Evolutionary conservation across 2,888 invertebrate species (phyloP), one percentile per base, ranked within the genome.

Genomic region (Cremastobaeus sp.): DNA sequence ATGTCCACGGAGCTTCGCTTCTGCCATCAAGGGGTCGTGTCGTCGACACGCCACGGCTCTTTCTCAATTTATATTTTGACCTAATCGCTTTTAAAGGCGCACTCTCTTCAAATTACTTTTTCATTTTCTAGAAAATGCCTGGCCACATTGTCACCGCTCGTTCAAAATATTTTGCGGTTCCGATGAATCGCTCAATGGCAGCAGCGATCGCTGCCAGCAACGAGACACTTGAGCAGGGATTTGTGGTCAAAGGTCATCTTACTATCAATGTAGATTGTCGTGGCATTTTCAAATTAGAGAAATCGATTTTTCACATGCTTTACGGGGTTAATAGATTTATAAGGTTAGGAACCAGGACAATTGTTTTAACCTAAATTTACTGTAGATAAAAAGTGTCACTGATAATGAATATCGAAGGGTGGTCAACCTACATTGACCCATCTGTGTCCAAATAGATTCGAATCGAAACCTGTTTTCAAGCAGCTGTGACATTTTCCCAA

Each of bases 61-160:
- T 43, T 68, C 66, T 74, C 70, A 45, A 74, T 74, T 70, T 69
- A 62, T 70, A 62, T 39, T 54, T 74, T 70, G 21, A 74, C 70
- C 74, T 74, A 74, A 74, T 74, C 74, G 74, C 74, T 66, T 74
- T 60, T 66, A 74, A 74, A 65, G 64, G 41, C 48, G 45, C 43
- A 30, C 62, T 57, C 52, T 50, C 45, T 11, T 57, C 39, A 48
- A 66, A 72, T 72, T 48, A 48, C 45, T 57, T 64, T 68, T 57
- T 39, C 52, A 32, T 68, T 62, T 64, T 48, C 8, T 3, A 28
- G 39, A 12, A 60, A 60, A 52, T 14, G 28, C 3, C 34, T 32
- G 25, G 55, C 11, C 37, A 45, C 64, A 54, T 52, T 68, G 68
- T 68, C 45, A 30, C 28, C 4, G 4, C 20, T 62, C 48, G 41